These are phyloP conservation scores for Lycorma delicatula DNA, from an alignment of 1,140 invertebrate species.

Conservation along the genomic window DNA sequence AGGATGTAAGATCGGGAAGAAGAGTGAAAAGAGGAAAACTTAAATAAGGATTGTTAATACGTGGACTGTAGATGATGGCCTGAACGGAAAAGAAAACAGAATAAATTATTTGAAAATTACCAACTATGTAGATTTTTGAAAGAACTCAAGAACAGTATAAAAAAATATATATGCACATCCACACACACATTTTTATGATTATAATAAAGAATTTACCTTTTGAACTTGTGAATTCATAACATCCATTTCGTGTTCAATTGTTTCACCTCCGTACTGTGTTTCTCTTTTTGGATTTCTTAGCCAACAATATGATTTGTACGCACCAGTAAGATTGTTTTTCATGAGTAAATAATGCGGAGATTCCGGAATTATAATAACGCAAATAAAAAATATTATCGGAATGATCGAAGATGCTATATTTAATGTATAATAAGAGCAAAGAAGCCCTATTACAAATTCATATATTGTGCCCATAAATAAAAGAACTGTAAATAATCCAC, in stretches of 20 bases:
- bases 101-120: too few relatives aligned
- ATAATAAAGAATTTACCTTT: too few relatives aligned
- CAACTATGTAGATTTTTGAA: too few relatives aligned
- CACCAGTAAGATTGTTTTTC: constrained; percentile 47
- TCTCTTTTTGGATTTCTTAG: constrained; percentile 16
- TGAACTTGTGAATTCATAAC: not conserved
- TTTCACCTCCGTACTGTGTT: not conserved
- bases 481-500: constrained; percentile 71
- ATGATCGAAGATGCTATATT: constrained; percentile 52
- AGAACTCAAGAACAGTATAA: too few relatives aligned
- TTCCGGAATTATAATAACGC: constrained; percentile 64
- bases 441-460: constrained; percentile 65
- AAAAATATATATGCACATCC: too few relatives aligned
- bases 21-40: too few relatives aligned
- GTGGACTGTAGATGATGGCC: too few relatives aligned
- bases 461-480: constrained; percentile 65
- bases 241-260: not conserved
- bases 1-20: too few relatives aligned
- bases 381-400: constrained; percentile 50
- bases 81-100: too few relatives aligned
- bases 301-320: constrained; percentile 44
- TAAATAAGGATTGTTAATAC: too few relatives aligned
- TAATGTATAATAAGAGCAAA: constrained; percentile 53
- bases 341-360: constrained; percentile 62
- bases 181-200: too few relatives aligned